These are phyloP conservation scores for Eidolon dupreanum DNA, from an alignment of 2,797 vertebrate species.

Conservation along the genomic window DNA sequence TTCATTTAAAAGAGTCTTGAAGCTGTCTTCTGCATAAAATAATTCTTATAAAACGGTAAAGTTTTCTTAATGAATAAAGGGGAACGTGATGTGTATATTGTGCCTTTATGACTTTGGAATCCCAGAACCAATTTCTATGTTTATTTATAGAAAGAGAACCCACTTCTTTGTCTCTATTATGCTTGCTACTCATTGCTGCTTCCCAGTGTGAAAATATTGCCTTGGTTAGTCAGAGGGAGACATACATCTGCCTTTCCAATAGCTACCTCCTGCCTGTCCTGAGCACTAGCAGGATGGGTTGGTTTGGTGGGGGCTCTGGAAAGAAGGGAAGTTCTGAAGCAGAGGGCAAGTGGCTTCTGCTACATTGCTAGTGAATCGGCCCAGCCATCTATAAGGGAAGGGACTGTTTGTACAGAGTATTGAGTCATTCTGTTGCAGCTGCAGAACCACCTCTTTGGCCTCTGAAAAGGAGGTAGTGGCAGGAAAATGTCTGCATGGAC, in stretches of 20 bases:
- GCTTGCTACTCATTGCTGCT: background rate
- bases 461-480: background rate
- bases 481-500: background rate
- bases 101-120: background rate
- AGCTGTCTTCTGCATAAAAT: background rate
- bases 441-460: background rate
- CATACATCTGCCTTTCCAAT: background rate
- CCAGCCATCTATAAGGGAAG: background rate
- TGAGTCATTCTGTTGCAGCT: background rate
- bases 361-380: background rate
- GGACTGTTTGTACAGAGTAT: background rate
- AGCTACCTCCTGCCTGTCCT: background rate
- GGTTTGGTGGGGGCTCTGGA: background rate
- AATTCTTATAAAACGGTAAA: background rate
- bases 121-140: slow-evolving; percentile 9
- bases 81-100: background rate
- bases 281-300: too few species aligned
- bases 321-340: background rate
- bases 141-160: slow-evolving; percentile 49
- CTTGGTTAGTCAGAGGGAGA: background rate
- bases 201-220: background rate
- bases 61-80: background rate
- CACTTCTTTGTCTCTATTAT: slow-evolving; percentile 18
- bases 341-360: background rate
- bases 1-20: slow-evolving; percentile 27